Evolutionary conservation across 2,888 invertebrate genomes (phyloP).

Genomic region (Drosophila glabriapex): DNA sequence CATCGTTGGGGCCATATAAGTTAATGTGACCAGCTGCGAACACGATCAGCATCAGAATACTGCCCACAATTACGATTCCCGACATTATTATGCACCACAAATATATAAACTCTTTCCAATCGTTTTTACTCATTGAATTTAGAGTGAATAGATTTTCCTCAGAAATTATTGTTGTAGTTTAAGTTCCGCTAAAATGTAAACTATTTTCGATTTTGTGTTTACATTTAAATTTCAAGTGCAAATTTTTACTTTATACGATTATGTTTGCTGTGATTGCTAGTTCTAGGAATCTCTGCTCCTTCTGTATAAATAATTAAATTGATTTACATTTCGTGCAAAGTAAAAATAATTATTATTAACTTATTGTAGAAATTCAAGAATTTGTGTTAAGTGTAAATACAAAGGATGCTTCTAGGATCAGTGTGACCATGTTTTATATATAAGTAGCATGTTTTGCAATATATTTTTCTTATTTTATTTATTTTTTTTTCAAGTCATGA

Average conservation of each 20-base stretch:
- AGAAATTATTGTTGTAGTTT: background rate
- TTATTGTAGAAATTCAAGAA: background rate
- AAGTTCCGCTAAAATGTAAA: background rate
- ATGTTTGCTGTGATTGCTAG: background rate
- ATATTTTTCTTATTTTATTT: too few species aligned
- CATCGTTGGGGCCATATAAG: constrained; percentile 14
- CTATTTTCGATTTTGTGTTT: background rate
- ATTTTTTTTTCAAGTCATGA: too few species aligned
- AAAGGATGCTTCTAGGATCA: background rate
- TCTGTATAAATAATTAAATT: background rate
- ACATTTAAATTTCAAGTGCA: background rate
- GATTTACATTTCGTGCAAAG: background rate
- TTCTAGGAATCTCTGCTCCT: background rate
- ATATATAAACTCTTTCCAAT: background rate
- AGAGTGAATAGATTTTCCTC: background rate
- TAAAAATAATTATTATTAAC: background rate
- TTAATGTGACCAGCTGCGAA: background rate
- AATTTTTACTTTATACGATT: too few species aligned
- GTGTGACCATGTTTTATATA: too few species aligned
- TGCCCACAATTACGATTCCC: background rate
- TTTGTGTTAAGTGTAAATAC: background rate
- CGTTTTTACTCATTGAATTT: background rate
- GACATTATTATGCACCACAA: background rate
- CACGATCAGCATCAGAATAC: background rate
- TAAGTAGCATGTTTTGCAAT: too few species aligned